These are phyloP conservation scores for Lepus townsendii DNA, from an alignment of 2,797 vertebrate genomes.

Conservation along the genomic window DNA sequence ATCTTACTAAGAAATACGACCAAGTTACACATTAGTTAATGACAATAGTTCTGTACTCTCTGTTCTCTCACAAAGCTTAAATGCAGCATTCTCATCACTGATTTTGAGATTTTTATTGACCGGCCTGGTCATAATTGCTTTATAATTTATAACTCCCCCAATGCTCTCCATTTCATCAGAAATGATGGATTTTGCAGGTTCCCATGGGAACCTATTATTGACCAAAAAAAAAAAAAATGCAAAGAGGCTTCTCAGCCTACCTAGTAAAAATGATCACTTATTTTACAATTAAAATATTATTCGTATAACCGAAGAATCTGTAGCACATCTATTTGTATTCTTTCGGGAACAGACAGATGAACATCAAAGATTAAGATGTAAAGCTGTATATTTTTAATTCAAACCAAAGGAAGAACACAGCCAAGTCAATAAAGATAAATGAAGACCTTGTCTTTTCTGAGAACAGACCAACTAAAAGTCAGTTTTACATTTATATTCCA, in stretches of 20 bases:
- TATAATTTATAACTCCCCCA: conserved; percentile 35
- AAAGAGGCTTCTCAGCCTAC: conserved; percentile 33
- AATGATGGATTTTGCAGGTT: conserved; percentile 4
- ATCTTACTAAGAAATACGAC: conserved; percentile 14
- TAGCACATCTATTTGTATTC: conserved; percentile 77
- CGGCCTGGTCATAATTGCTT: not conserved
- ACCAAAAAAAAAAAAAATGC: not conserved
- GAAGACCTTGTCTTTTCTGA: conserved; percentile 29
- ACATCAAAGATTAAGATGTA: conserved; percentile 71
- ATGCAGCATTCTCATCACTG: not conserved
- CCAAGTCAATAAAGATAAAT: not conserved
- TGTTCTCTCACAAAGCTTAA: not conserved
- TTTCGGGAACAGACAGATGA: conserved; percentile 72
- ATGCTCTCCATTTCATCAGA: conserved; percentile 63
- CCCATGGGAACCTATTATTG: conserved; percentile 63
- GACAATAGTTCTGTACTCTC: not conserved
- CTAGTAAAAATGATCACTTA: conserved; percentile 63
- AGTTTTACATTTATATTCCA: conserved; percentile 64
- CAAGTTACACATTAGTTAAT: conserved; percentile 14
- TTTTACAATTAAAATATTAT: conserved; percentile 84
- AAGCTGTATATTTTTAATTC: conserved; percentile 87
- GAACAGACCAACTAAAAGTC: conserved; percentile 66
- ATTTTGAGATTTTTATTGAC: conserved; percentile 15
- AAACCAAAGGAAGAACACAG: conserved; percentile 70
- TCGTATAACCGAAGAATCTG: conserved; percentile 83